These are phyloP conservation scores for Ectemnius cavifrons DNA, from an alignment of 2,888 invertebrate species.

Conservation along the genomic window DNA sequence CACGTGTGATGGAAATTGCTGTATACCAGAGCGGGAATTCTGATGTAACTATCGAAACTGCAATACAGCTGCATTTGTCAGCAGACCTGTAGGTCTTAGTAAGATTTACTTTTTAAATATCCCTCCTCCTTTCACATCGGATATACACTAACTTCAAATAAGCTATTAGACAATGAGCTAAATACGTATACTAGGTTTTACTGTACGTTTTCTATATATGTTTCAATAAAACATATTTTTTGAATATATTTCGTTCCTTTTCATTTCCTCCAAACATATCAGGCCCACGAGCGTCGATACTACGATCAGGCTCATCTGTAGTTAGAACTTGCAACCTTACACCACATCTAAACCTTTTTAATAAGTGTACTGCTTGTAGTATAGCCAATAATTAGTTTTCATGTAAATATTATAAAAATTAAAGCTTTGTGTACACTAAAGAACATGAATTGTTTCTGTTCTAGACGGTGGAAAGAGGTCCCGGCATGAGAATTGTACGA, in stretches of 20 bases:
- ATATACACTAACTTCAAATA: neutral
- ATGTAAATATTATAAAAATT: no score
- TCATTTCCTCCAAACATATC: slow-evolving; percentile 56
- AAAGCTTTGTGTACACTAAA: no score
- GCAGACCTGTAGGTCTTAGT: no score
- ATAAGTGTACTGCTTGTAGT: no score
- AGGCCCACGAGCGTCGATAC: neutral
- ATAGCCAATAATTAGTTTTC: no score
- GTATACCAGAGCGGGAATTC: no score
- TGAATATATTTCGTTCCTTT: slow-evolving; percentile 60
- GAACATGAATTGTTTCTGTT: slow-evolving; percentile 50
- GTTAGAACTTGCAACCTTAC: neutral
- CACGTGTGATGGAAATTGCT: no score
- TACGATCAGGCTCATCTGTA: neutral
- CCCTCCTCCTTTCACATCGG: no score
- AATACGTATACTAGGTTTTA: slow-evolving; percentile 30
- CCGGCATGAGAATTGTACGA: slow-evolving; percentile 66
- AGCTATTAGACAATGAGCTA: slow-evolving; percentile 25
- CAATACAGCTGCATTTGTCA: no score
- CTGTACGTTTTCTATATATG: slow-evolving; percentile 54
- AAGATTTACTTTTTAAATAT: no score
- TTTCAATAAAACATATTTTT: slow-evolving; percentile 66
- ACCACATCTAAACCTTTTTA: no score
- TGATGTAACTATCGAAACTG: no score
- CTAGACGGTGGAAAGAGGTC: slow-evolving; percentile 58